phyloP scores from a whole-genome alignment of 2,797 vertebrate species.

The Picus viridis region DNA sequence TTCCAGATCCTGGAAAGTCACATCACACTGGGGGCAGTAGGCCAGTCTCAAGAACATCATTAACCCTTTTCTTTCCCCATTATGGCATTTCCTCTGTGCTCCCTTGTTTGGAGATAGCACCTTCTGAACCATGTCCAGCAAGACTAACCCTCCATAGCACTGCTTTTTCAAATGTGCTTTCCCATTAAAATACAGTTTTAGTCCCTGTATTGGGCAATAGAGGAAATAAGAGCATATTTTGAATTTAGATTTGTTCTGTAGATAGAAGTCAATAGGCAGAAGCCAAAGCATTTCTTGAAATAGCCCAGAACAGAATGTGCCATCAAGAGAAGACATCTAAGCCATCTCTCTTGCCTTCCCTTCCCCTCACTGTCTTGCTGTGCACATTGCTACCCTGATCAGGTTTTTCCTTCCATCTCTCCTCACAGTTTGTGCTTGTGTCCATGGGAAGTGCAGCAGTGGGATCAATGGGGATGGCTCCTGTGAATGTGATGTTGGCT shows the following conservation, averaged over 20 bases:
- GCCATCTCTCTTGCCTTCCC: not conserved
- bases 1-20: not conserved
- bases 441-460: slow-evolving; percentile 86
- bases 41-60: not conserved
- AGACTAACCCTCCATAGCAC: not conserved
- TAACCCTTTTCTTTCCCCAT: not conserved
- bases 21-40: not conserved
- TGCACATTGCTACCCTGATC: not conserved
- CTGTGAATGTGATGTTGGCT: slow-evolving; percentile 88
- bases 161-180: not conserved
- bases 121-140: not conserved
- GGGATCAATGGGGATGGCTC: slow-evolving; percentile 86
- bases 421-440: slow-evolving; percentile 83
- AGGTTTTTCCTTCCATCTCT: not conserved
- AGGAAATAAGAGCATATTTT: not conserved
- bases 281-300: not conserved
- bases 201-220: not conserved
- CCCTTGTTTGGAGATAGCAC: not conserved
- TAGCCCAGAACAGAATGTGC: not conserved
- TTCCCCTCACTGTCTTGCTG: not conserved
- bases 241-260: not conserved
- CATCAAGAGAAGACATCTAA: not conserved
- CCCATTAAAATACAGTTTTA: not conserved
- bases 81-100: not conserved
- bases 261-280: not conserved